Evolutionary conservation across 2,888 invertebrate species (phyloP).

Genomic region (Sinotaia quadrata): DNA sequence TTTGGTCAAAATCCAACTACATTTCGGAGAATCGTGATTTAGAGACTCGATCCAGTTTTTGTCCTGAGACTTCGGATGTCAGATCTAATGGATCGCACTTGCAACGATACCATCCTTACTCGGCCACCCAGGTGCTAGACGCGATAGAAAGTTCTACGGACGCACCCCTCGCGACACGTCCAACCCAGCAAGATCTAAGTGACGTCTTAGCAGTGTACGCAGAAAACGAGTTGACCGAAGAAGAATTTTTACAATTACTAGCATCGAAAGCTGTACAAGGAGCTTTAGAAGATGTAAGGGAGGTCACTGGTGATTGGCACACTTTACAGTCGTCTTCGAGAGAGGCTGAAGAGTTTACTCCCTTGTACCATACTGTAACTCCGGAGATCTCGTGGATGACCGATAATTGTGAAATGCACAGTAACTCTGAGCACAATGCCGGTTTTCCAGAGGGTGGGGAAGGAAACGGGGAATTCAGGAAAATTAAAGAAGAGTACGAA

Average conservation of each 20-base stretch:
- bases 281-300: conserved; percentile 1
- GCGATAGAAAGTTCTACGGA: background rate
- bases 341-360: conserved; percentile 15
- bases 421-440: too few species aligned
- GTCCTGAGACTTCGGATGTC: background rate
- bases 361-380: background rate
- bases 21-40: too few species aligned
- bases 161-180: background rate
- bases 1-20: background rate
- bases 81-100: background rate
- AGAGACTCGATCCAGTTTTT: too few species aligned
- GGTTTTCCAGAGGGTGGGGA: too few species aligned
- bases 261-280: background rate
- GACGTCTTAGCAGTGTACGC: conserved; percentile 42
- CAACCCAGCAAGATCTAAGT: conserved; percentile 22
- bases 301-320: conserved; percentile 1
- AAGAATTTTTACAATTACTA: conserved; percentile 43
- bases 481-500: too few species aligned
- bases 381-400: background rate
- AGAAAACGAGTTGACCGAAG: conserved; percentile 54
- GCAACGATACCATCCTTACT: background rate
- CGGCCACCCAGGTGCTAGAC: background rate
- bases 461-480: too few species aligned
- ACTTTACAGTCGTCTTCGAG: background rate
- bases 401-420: too few species aligned